These are phyloP conservation scores for Drosophila grimshawi DNA, from an alignment of 1,140 invertebrate species.

Conservation along the genomic window DNA sequence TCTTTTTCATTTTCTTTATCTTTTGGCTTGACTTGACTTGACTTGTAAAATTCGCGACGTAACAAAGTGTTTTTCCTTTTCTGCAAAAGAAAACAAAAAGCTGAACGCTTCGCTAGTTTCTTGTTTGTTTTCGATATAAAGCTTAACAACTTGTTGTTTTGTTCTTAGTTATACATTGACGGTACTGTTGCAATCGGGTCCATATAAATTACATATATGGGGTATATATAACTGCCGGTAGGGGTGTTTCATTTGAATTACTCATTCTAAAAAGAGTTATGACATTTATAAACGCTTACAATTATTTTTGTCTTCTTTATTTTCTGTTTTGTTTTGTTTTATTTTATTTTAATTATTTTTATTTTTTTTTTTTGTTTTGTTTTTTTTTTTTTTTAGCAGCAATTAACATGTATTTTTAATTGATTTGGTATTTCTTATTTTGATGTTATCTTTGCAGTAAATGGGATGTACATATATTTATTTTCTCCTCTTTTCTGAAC, in stretches of 20 bases:
- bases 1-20: conserved; percentile 18
- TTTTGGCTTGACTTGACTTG: conserved; percentile 68
- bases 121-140: conserved; percentile 44
- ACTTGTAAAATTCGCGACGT: conserved; percentile 53
- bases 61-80: conserved; percentile 46
- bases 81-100: conserved; percentile 8
- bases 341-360: conserved; percentile 22
- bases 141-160: conserved; percentile 40
- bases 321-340: conserved; percentile 59
- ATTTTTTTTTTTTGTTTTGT: conserved; percentile 10
- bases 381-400: conserved; percentile 14
- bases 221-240: conserved; percentile 68
- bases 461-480: conserved; percentile 38
- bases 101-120: conserved; percentile 22
- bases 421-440: background rate
- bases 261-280: conserved; percentile 40
- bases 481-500: conserved; percentile 41
- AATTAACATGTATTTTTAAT: conserved; percentile 11
- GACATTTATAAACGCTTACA: conserved; percentile 46
- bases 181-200: conserved; percentile 34
- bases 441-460: conserved; percentile 24
- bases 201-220: conserved; percentile 31
- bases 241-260: conserved; percentile 77
- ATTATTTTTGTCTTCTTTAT: too few species aligned
- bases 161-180: conserved; percentile 18